phyloP scores from a whole-genome alignment of 1,140 invertebrate genomes.

The Atta cephalotes region DNA sequence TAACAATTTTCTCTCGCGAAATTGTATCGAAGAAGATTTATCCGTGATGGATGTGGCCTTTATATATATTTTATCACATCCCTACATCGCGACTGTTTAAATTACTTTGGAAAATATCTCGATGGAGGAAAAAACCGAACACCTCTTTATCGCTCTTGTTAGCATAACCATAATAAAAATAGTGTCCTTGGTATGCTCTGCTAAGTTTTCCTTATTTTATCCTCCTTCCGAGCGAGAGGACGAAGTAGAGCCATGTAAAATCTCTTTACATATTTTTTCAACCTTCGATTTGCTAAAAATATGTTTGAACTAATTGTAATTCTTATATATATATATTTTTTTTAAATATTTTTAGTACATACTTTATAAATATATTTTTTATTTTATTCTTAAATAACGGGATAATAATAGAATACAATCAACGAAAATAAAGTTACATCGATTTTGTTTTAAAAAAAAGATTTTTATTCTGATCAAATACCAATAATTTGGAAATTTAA shows the following conservation, averaged over 20 bases:
- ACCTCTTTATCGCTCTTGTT: conserved; percentile 27
- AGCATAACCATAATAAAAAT: conserved; percentile 29
- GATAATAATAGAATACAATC: not conserved
- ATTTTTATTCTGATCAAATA: not conserved
- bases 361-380: not conserved
- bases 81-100: not conserved
- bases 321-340: not conserved
- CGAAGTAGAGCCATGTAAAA: not conserved
- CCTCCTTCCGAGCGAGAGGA: not conserved
- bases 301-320: not conserved
- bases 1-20: not conserved
- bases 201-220: conserved; percentile 9
- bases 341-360: not conserved
- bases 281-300: not conserved
- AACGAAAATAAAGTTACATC: not conserved
- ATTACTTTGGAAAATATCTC: conserved; percentile 37
- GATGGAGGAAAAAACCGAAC: not conserved
- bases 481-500: not conserved
- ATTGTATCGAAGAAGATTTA: not conserved
- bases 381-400: not conserved
- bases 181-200: conserved; percentile 13
- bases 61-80: conserved; percentile 5
- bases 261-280: not conserved
- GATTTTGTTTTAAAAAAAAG: not conserved
- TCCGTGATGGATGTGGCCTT: not conserved